These are phyloP conservation scores for Drosophila bifasciata DNA, from an alignment of 1,140 invertebrate species.

Conservation along the genomic window DNA sequence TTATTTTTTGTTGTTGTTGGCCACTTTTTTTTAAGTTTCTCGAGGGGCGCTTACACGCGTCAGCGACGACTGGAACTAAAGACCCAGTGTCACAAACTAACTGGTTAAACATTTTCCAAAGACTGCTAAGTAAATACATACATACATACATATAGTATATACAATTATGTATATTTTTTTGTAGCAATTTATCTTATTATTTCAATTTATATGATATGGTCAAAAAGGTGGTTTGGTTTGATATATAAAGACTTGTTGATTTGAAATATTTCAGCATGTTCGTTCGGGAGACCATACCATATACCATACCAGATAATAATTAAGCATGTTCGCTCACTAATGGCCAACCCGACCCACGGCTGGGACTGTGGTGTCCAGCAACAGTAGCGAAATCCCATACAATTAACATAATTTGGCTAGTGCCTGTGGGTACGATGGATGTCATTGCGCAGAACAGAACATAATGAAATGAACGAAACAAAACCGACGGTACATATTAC, in stretches of 20 bases:
- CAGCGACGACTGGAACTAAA: too few species aligned
- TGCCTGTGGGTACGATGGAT: slow-evolving; percentile 12
- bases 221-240: slow-evolving; percentile 9
- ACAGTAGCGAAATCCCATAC: slow-evolving; percentile 58
- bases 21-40: slow-evolving; percentile 36
- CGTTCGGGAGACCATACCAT: slow-evolving; percentile 16
- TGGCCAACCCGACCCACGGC: slow-evolving; percentile 11
- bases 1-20: slow-evolving; percentile 30
- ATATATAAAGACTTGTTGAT: slow-evolving; percentile 46
- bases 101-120: slow-evolving; percentile 13
- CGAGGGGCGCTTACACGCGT: too few species aligned
- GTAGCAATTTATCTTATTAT: slow-evolving; percentile 31
- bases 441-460: slow-evolving; percentile 8
- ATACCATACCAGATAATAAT: slow-evolving; percentile 49
- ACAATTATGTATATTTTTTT: slow-evolving; percentile 9
- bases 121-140: not conserved
- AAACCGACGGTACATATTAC: slow-evolving; percentile 8
- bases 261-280: slow-evolving; percentile 49
- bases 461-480: not conserved
- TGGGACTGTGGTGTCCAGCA: slow-evolving; percentile 34
- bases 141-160: too few species aligned
- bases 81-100: too few species aligned
- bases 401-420: slow-evolving; percentile 59
- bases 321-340: slow-evolving; percentile 56
- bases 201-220: slow-evolving; percentile 2